Evolutionary conservation across 2,113 vertebrate genomes (phyloP).

Genomic region (Microcebus griseorufus): DNA sequence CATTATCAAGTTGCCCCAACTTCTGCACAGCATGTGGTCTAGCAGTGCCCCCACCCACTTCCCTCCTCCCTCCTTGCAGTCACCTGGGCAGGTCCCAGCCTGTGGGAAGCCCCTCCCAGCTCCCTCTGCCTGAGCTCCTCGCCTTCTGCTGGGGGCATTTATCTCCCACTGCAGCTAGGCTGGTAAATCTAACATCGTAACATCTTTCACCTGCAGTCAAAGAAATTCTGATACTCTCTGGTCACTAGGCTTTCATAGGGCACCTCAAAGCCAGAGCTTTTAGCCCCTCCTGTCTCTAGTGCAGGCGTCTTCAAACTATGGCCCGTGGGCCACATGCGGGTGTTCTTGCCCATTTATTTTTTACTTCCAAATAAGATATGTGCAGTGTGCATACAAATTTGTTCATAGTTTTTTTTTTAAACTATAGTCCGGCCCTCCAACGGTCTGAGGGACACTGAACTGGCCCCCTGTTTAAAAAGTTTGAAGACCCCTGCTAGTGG

Average conservation of each 20-base stretch:
- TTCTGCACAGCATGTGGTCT: neutral
- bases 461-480: too few species aligned
- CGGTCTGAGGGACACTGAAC: too few species aligned
- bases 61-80: neutral
- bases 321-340: too few species aligned
- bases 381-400: too few species aligned
- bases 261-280: neutral
- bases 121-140: neutral
- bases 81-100: neutral
- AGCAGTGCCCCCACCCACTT: neutral
- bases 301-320: too few species aligned
- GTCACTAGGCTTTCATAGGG: neutral
- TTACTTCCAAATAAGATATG: too few species aligned
- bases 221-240: neutral
- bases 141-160: neutral
- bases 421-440: too few species aligned
- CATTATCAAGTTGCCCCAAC: neutral
- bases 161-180: neutral
- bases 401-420: too few species aligned
- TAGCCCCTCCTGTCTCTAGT: neutral
- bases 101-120: neutral
- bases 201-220: neutral
- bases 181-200: neutral
- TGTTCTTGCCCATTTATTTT: too few species aligned
- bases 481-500: too few species aligned